Conservation (phyloP, 2,888 invertebrate genomes). For the Latrodectus elegans region DNA sequence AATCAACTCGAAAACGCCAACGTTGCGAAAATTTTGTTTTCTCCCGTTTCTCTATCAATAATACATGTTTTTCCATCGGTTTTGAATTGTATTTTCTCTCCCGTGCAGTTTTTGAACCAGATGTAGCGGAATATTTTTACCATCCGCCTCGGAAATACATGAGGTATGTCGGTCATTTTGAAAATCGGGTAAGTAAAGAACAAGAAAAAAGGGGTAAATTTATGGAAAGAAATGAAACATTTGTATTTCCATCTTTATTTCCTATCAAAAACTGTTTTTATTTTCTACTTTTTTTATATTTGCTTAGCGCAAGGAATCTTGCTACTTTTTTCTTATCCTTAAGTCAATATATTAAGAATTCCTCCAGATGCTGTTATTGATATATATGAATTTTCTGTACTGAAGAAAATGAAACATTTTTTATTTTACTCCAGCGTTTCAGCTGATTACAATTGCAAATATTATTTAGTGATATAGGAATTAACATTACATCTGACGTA, state of each 20-base stretch:
- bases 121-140: conserved; percentile 42
- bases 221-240: conserved; percentile 51
- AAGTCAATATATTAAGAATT: too few species aligned
- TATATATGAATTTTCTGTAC: too few species aligned
- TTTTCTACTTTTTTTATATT: background rate
- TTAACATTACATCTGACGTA: too few species aligned
- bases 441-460: too few species aligned
- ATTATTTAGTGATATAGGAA: too few species aligned
- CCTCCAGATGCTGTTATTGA: too few species aligned
- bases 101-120: conserved; percentile 19
- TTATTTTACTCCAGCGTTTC: too few species aligned
- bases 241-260: conserved; percentile 48
- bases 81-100: conserved; percentile 58
- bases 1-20: conserved; percentile 38
- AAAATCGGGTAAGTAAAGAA: conserved; percentile 36
- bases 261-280: background rate
- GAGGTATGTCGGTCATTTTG: conserved; percentile 51
- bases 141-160: conserved; percentile 5
- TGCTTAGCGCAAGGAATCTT: background rate
- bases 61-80: conserved; percentile 52
- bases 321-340: background rate
- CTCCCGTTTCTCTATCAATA: conserved; percentile 51
- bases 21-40: conserved; percentile 42
- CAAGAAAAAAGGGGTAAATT: conserved; percentile 41
- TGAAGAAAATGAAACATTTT: too few species aligned